A percentile compares a stretch with the other conserved stretches of the same genome.
Conservation (phyloP, 2,797 vertebrate genomes). For the Brachymystax lenok region DNA sequence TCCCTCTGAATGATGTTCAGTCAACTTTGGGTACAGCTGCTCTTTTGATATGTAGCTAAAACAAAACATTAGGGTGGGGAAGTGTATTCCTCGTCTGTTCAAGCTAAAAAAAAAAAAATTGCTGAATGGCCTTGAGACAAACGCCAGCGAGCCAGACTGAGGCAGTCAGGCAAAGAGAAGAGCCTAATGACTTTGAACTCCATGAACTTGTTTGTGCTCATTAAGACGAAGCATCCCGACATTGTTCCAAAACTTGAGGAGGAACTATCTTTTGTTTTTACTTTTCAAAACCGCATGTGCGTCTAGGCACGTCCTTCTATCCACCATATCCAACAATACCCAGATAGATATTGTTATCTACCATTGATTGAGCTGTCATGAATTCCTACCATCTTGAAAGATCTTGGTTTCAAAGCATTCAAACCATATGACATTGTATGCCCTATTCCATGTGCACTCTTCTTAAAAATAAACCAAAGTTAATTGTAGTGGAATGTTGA, state of each 20-base stretch:
- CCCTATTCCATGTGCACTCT: background rate
- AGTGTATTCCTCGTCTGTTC: constrained; percentile 26
- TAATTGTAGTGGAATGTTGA: background rate
- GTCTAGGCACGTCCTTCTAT: background rate
- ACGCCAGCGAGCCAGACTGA: constrained; percentile 14
- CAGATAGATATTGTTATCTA: background rate
- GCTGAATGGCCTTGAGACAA: constrained; percentile 38
- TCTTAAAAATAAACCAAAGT: background rate
- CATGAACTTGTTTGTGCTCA: constrained; percentile 23
- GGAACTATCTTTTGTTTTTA: background rate
- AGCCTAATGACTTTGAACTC: constrained; percentile 23
- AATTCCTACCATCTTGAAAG: background rate
- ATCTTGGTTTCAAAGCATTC: background rate
- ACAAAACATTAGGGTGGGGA: constrained; percentile 8
- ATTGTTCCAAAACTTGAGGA: background rate
- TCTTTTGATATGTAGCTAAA: constrained; percentile 7
- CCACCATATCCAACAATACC: background rate
- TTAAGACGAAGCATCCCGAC: background rate
- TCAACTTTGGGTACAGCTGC: background rate
- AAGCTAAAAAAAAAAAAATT: constrained; percentile 23
- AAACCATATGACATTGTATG: background rate
- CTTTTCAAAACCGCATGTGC: background rate
- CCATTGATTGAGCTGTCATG: background rate
- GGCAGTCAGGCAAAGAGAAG: constrained; percentile 38
- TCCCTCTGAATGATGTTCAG: background rate